Evolutionary conservation across 1,140 invertebrate genomes (phyloP), one percentile per base, ranked within the genome.

Genomic region (Penaeus indicus): DNA sequence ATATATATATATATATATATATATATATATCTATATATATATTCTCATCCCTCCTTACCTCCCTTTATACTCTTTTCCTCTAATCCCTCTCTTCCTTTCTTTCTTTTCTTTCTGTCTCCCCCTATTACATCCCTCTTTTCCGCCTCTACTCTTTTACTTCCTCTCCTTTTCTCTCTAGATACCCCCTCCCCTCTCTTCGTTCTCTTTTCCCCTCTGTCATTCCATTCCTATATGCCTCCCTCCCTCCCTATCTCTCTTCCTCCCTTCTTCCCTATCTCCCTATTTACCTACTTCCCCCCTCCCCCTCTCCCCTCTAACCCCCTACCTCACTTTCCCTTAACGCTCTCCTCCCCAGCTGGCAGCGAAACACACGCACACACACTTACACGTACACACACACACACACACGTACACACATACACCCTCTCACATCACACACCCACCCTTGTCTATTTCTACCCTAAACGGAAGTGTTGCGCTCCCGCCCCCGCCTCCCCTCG

Each of bases 301-400:
- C 32, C 2, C 32, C 32, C 32, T 13, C 47, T 47, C 47, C 47
- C 47, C 11, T 10, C 47, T 10, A 47, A 7, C 7, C 47, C 47
- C 47, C 7, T 47, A 47, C 47, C 47, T 78, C 75, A 42, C 27
- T 78, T 22, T 38, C 27, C 38, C 21, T 16, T n/a, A 32, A 25
- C 25, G 19, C 5, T 47, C 47, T 47, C 4, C 47, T 47, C 7
- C 38, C 38, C 19, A 25, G 21, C 75, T 78, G 25, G 25, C 75
- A 22, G 19, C 19, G n/a, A 78, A 25, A 78, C 75, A 78, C 25
- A 78, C 25, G 38, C 25, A 78, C 75, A 78, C 75, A 77, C 2
- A 77, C 72, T n/a, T 32, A 78, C 75, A 78, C 78, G 47, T n/a
- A 80, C 78, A 80, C 78, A 80, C 78, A 54, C 78, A 80, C 78